Base-by-base conservation (phyloP, 2,888 invertebrate genomes). In the Melanostoma mellinum region DNA sequence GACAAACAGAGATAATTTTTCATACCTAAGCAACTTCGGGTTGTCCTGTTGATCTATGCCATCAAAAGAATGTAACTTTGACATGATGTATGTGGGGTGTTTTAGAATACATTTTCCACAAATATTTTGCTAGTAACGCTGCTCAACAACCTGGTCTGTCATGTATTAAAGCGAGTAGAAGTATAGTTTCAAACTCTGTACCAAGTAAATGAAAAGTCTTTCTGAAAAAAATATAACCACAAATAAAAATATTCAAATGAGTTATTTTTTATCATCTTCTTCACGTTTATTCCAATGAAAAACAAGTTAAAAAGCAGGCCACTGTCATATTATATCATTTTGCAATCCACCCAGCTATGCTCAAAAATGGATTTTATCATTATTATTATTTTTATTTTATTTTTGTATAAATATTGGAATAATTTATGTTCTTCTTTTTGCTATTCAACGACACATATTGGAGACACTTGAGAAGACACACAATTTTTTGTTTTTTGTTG, bases 401-500 rank as follows among this genome's bases (percentile, higher is more conserved):
- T 40, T 52, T 75, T 53, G 50, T 52, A 60, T 65, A 58, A 75
- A 75, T 63, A 67, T 78, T 82, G 68, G 82, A 73, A 73, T 78
- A 63, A 68, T 73, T 53, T 74, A 46, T 9, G 68, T 33, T 58
- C 35, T 50, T 65, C 60, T 55, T 46, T 33, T 78, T 73, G 30
- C 69, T 69, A 74, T 69, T 68, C 71, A 78, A 79, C 65, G 65
- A 67, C 69, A 79, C 79, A 74, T 82, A 61, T 78, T 55, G 84
- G 65, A 84, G 69, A 79, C 79, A 79, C 74, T 79, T 71, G 53
- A 84, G 61, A 84, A 74, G 67, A 84, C 84, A 79, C 71, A 65
- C 60, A 72, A 63, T 78, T 76, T 63, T 20, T 20, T 20, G 0
- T 20, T 20, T 20, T 20, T 20, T 20, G 20, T 20, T 58, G 60